Evolutionary conservation across 2,797 vertebrate genomes (phyloP), one percentile per base, ranked within the genome.

Genomic region (Danio kyathit): DNA sequence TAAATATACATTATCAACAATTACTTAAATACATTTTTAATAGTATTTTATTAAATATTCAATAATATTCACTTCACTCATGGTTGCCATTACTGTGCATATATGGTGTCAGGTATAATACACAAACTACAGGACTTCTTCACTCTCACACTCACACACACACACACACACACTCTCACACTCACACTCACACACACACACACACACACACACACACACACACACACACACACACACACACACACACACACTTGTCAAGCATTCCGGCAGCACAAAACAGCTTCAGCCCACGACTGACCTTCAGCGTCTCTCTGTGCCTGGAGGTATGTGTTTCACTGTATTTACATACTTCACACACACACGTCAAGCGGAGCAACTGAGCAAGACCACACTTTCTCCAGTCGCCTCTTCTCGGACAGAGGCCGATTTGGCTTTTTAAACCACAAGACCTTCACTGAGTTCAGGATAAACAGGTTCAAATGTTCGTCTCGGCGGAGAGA

Each of bases 241-340:
- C 1, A 29, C 29, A 29, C 29, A 29, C 29, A 29, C 29, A 29
- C 29, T 29, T 16, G 54, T 79, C 43, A 52, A 54, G 57, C 11
- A 38, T 73, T 51, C 49, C 69, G 6, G 8, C 10, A 61, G 64
- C 77, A 63, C 60, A 56, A 44, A 64, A 48, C 40, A 57, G 48
- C 76, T 71, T 71, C 57, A 79, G 46, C 48, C 65, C 76, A 71
- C 17, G 48, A 49, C 41, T 17, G 78, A 74, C 78, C 70, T 80
- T 74, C 70, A 74, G 5, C 3, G 2, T 80, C 19, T 56, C 56
- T 17, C 60, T 40, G 19, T 64, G 78, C 67, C 77, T 54, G 11
- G 46, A 64, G 48, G 13, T 52, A 48, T 52, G 13, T 10, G 40
- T 29, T 72, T 72, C 12, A 71, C 57, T 54, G 67, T 63, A 79